Conservation (phyloP, 2,797 vertebrate species). For the Apogon talboti region DNA sequence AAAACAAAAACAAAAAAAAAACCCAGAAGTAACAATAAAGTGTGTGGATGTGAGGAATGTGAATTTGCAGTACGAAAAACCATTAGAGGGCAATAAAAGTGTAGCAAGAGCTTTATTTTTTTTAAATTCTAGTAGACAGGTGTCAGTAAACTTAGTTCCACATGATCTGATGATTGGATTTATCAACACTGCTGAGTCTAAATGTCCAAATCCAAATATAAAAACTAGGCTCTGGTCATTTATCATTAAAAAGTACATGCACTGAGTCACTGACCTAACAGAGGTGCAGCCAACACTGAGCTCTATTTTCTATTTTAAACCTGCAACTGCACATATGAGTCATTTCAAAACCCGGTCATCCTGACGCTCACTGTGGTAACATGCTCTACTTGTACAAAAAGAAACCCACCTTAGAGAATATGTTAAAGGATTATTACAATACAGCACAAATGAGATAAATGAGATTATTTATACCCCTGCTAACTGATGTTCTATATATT, state of each 20-base stretch:
- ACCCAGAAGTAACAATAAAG: too few species aligned
- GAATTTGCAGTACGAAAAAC: background rate
- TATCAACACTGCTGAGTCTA: background rate
- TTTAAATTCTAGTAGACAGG: too few species aligned
- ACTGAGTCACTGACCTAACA: background rate
- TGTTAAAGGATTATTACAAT: background rate
- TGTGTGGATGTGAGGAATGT: background rate
- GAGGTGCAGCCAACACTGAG: background rate
- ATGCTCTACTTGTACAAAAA: too few species aligned
- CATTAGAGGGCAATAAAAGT: background rate
- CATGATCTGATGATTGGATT: too few species aligned
- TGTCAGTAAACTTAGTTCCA: too few species aligned
- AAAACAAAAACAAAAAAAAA: too few species aligned
- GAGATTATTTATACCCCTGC: background rate
- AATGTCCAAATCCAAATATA: background rate
- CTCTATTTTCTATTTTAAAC: conserved; percentile 2
- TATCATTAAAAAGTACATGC: background rate
- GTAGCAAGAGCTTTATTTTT: background rate
- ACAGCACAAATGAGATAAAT: background rate
- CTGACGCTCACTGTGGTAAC: background rate
- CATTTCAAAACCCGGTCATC: background rate
- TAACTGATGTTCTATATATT: too few species aligned
- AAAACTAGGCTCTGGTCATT: background rate
- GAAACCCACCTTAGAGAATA: too few species aligned
- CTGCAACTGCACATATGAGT: background rate